Evolutionary conservation across 2,113 vertebrate species (phyloP).

Genomic region (Acinonyx jubatus): DNA sequence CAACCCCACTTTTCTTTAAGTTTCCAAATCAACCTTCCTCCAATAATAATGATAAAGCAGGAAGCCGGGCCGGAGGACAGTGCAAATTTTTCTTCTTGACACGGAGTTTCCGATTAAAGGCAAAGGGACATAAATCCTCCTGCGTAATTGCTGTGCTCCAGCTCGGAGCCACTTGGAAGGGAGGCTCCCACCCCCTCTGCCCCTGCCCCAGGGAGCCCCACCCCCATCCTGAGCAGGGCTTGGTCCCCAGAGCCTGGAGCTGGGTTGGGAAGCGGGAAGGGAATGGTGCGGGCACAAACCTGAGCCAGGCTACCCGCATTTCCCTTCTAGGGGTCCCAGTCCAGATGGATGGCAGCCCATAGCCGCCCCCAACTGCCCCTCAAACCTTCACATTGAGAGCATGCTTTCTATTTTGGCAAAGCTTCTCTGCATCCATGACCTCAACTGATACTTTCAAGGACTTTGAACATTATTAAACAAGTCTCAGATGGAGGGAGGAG

Average conservation of each 20-base stretch:
- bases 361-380: neutral
- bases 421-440: neutral
- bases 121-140: conserved; percentile 85
- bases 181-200: conserved; percentile 48
- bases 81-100: conserved; percentile 86
- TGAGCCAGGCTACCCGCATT: neutral
- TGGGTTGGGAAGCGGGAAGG: neutral
- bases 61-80: conserved; percentile 81
- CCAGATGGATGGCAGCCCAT: neutral
- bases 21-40: conserved; percentile 86
- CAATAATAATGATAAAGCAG: conserved; percentile 87
- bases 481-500: neutral
- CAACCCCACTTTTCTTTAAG: conserved; percentile 83
- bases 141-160: conserved; percentile 81
- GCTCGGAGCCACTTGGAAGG: conserved; percentile 72
- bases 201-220: conserved; percentile 43
- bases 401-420: neutral
- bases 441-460: neutral
- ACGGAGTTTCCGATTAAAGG: conserved; percentile 85
- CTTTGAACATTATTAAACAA: neutral
- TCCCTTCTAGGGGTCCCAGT: neutral
- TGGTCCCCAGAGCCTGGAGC: neutral
- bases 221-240: neutral
- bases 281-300: neutral
- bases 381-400: neutral